phyloP scores from a whole-genome alignment of 2,113 vertebrate genomes.

The Mirza zaza region DNA sequence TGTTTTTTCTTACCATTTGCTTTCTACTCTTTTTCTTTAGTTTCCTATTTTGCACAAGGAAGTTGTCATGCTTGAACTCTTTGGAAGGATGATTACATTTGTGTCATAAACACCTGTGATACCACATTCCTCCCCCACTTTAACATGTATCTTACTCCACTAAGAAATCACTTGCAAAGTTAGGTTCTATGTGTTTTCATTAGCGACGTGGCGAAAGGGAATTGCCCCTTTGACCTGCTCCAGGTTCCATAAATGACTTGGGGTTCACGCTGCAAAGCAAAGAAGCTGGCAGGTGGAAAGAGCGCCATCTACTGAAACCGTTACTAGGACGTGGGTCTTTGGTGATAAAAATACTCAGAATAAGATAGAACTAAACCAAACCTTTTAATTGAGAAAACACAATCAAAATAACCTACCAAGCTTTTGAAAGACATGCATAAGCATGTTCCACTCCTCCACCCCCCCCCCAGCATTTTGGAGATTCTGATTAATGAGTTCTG shows the following conservation, averaged over 20 bases:
- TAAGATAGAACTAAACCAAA: background rate
- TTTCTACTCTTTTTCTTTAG: background rate
- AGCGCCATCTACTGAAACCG: conserved; percentile 62
- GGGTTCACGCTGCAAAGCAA: background rate
- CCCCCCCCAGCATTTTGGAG: background rate
- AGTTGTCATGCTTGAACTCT: background rate
- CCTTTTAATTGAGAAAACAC: background rate
- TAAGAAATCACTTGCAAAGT: background rate
- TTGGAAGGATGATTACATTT: background rate
- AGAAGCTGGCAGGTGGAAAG: conserved; percentile 36
- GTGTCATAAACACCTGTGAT: background rate
- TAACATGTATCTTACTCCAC: background rate
- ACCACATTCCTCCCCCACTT: background rate
- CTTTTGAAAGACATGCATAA: background rate
- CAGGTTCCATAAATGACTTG: background rate
- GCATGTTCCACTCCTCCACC: background rate
- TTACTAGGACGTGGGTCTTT: background rate
- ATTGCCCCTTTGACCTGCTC: background rate
- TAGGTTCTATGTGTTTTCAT: background rate
- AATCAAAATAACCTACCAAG: background rate
- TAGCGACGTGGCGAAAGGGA: background rate
- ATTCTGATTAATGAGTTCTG: background rate
- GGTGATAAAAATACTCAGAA: background rate
- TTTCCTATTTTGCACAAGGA: background rate
- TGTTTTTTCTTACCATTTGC: background rate